Percentiles rank a stretch among this genome's conserved stretches.
Evolutionary conservation across 2,113 vertebrate genomes (phyloP).

Genomic region (Siphamia tubifer): DNA sequence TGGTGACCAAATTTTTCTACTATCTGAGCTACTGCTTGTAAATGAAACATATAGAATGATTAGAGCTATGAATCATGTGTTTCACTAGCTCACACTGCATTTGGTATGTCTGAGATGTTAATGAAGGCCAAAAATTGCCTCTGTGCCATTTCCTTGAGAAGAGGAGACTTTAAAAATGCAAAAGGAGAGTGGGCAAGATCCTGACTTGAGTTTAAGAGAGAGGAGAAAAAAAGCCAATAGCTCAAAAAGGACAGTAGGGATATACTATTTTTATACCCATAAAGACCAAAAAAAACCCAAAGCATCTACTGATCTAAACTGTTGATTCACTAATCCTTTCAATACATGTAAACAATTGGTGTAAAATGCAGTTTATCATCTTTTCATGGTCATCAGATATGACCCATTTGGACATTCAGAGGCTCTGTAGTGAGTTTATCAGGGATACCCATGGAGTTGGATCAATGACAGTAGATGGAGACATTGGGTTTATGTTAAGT

Average conservation of each 20-base stretch:
- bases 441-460: too few species aligned
- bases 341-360: too few species aligned
- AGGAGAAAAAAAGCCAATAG: conserved; percentile 1
- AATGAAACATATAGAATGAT: conserved; percentile 65
- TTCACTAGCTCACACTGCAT: conserved; percentile 29
- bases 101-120: conserved; percentile 42
- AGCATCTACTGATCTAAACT: too few species aligned
- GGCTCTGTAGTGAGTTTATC: too few species aligned
- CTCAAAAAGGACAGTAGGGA: conserved; percentile 11
- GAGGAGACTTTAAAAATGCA: conserved; percentile 32
- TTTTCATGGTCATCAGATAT: too few species aligned
- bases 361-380: too few species aligned
- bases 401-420: too few species aligned
- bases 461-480: too few species aligned
- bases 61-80: conserved; percentile 58
- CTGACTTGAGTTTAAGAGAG: conserved; percentile 21
- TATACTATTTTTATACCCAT: too few species aligned
- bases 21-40: conserved; percentile 45
- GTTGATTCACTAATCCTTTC: too few species aligned
- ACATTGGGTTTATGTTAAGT: too few species aligned
- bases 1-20: conserved; percentile 57
- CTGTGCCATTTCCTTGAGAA: conserved; percentile 44
- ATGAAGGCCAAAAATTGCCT: conserved; percentile 57
- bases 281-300: too few species aligned
- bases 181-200: conserved; percentile 2